Base-by-base conservation (phyloP, 2,888 invertebrate genomes). In the Leptinotarsa peninsularis region DNA sequence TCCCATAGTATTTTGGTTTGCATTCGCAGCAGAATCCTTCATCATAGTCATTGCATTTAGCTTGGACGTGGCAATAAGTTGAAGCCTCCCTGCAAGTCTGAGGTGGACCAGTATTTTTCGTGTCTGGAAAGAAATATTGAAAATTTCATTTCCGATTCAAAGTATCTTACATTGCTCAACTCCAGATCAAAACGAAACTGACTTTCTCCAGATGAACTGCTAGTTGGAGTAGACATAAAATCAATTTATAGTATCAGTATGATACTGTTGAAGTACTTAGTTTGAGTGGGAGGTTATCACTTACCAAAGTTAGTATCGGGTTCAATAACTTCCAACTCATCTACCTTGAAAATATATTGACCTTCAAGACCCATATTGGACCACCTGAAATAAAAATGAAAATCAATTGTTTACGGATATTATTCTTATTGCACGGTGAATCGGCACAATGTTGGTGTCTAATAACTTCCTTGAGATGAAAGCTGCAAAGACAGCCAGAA, bases 1-100 rank as follows among this genome's bases (percentile, higher is more conserved):
- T 99, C 78, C 99, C 99, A 85, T 95, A 97, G 88, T 90, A 96
- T 7, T 94, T 95, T n/a, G 91, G 89, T 54, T 92, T 90, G 86
- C 99, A 99, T 78, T 92, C 90, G 87, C 99, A 99, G 86, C 98
- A 99, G 86, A 94, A 97, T 13, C 98, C 98, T 50, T 91, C 90
- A 69, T 92, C 90, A 84, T 94, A 94, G 87, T 98, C 97, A 7
- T 93, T 89, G 87, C 98, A 98, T 72, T 90, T 90, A 0, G 97
- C 96, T 83, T 94, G 92, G 63, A 92, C 91, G 86, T 97, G 95
- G 85, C 98, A 98, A 63, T 92, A 91, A 58, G 93, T 92, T 10
- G 93, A 90, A 0, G 93, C 93, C 72, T 92, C 93, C 60, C 91
- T 91, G 76, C 89, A 84, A 1, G 82, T 77, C 10, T 74, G 66